These are phyloP conservation scores for Andricus quercusramuli DNA, from an alignment of 2,888 invertebrate genomes.

Conservation along the genomic window DNA sequence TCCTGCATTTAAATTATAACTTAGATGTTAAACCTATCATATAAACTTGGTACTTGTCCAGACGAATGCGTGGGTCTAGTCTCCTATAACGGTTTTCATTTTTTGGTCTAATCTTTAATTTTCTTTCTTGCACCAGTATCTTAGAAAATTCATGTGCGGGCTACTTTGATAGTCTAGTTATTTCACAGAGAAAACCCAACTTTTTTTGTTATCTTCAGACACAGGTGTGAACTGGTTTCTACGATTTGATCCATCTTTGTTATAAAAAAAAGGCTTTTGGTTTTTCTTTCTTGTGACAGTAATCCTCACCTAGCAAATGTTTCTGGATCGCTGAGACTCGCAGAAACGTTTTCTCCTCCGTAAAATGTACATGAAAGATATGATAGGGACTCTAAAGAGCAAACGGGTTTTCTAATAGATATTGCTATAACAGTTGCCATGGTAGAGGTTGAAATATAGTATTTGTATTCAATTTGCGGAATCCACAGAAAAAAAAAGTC, in stretches of 20 bases:
- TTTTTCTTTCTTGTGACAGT: no score
- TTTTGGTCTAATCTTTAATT: not conserved
- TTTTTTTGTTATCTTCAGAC: no score
- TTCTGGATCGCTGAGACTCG: not conserved
- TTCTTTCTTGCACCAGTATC: not conserved
- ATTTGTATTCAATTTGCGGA: constrained; percentile 12
- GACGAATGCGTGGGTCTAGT: constrained; percentile 3
- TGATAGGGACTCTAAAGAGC: not conserved
- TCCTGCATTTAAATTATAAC: constrained; percentile 28
- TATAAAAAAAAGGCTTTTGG: no score
- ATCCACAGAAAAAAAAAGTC: no score
- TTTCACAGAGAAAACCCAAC: no score
- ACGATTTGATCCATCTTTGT: no score
- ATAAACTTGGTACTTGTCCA: not conserved
- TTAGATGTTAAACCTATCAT: constrained; percentile 2
- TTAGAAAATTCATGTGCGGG: no score
- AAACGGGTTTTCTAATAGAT: constrained; percentile 14
- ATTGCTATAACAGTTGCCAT: constrained; percentile 14
- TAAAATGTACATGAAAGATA: not conserved
- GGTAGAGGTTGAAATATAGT: not conserved
- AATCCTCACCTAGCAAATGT: no score
- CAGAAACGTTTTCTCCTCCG: not conserved
- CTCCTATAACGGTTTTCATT: not conserved
- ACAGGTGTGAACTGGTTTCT: no score
- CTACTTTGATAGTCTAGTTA: no score